Evolutionary conservation across 1,140 invertebrate genomes (phyloP).

Genomic region (Papilio polyxenes): DNA sequence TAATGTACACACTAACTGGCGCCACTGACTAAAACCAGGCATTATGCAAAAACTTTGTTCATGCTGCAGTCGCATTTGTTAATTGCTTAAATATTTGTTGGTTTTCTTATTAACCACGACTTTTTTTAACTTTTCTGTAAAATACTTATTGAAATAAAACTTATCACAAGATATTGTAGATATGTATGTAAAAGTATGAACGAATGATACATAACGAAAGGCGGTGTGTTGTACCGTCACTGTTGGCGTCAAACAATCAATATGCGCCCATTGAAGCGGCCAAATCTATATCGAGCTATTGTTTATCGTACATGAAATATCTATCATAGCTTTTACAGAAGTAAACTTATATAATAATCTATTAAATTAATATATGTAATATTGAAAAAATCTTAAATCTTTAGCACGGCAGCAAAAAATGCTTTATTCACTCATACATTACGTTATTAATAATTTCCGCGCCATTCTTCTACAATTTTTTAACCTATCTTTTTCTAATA

Average conservation of each 20-base stretch:
- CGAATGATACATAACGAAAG: not conserved
- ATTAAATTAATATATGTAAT: no score
- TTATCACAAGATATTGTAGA: not conserved
- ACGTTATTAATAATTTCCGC: no score
- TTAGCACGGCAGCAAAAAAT: no score
- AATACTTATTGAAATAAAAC: not conserved
- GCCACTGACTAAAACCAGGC: no score
- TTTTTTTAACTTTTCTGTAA: not conserved
- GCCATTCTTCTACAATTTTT: no score
- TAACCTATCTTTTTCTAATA: no score
- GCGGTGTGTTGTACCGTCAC: not conserved
- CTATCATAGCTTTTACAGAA: not conserved
- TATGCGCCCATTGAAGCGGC: slow-evolving; percentile 5
- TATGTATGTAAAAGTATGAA: not conserved
- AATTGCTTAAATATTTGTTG: not conserved
- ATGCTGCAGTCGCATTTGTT: no score
- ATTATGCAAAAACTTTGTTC: no score
- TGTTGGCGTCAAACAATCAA: slow-evolving; percentile 11
- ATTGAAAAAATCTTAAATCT: no score
- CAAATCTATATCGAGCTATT: slow-evolving; percentile 15
- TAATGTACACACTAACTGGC: no score
- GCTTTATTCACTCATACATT: no score
- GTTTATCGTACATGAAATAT: slow-evolving; percentile 18
- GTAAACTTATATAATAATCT: not conserved
- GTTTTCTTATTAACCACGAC: no score